Evolutionary conservation across 2,888 invertebrate species (phyloP).

Genomic region (Ecliptopera silaceata): DNA sequence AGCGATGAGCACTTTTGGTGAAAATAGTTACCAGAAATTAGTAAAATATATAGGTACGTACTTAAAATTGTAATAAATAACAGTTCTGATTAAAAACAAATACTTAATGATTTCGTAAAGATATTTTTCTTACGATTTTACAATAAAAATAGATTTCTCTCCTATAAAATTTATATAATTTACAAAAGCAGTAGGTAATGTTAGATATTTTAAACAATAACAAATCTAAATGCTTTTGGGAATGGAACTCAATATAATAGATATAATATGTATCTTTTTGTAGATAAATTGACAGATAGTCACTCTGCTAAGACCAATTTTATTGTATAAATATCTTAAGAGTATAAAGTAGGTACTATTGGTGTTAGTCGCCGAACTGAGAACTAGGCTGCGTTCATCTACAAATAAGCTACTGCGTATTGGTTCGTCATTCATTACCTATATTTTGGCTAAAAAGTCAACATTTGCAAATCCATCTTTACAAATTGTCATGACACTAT

Average conservation of each 20-base stretch:
- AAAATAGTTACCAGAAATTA: constrained; percentile 83
- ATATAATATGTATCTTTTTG: constrained; percentile 56
- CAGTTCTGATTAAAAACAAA: constrained; percentile 70
- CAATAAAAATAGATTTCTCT: constrained; percentile 84
- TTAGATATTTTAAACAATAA: constrained; percentile 72
- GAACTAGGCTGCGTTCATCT: constrained; percentile 79
- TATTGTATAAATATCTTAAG: constrained; percentile 78
- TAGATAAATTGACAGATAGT: constrained; percentile 81
- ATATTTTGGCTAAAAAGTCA: constrained; percentile 83
- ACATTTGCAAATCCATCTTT: constrained; percentile 80
- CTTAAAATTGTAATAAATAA: constrained; percentile 61
- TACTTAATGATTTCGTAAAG: constrained; percentile 59
- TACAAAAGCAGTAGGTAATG: constrained; percentile 75
- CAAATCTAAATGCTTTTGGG: constrained; percentile 78
- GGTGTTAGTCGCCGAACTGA: constrained; percentile 80
- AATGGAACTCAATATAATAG: constrained; percentile 66
- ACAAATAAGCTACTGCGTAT: constrained; percentile 81
- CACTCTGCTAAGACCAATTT: constrained; percentile 77
- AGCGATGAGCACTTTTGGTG: constrained; percentile 89
- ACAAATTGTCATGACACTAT: constrained; percentile 81
- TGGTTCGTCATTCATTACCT: constrained; percentile 81
- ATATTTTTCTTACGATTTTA: constrained; percentile 68
- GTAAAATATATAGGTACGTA: constrained; percentile 54
- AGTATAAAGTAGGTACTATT: constrained; percentile 74
- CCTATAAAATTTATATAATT: constrained; percentile 82